Evolutionary conservation across 2,888 invertebrate species (phyloP).

Genomic region (Drosophila vallismaia): DNA sequence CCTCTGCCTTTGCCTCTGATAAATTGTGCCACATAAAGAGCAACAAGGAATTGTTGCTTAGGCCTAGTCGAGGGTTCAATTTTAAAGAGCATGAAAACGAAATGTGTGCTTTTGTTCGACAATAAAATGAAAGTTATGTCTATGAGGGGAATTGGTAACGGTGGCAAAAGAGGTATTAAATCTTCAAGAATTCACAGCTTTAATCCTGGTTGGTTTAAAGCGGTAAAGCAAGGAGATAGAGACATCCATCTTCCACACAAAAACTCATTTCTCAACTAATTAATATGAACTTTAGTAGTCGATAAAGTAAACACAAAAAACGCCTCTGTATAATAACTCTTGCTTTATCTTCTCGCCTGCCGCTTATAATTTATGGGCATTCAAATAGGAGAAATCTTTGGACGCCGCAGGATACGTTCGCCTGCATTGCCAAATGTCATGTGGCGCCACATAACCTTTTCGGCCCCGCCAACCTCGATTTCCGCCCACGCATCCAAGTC

Average conservation of each 20-base stretch:
- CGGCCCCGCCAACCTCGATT: slow-evolving; percentile 22
- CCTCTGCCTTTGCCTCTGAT: slow-evolving; percentile 15
- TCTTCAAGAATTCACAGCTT: slow-evolving; percentile 6
- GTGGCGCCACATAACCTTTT: slow-evolving; percentile 59
- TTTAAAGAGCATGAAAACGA: slow-evolving; percentile 24
- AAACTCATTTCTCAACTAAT: slow-evolving; percentile 1
- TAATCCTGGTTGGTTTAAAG: neutral
- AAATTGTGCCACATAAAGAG: slow-evolving; percentile 41
- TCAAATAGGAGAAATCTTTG: slow-evolving; percentile 36
- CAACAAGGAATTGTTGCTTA: slow-evolving; percentile 31
- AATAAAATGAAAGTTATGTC: slow-evolving; percentile 28
- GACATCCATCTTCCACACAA: too few species aligned
- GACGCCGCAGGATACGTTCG: slow-evolving; percentile 27
- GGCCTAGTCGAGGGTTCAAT: slow-evolving; percentile 17
- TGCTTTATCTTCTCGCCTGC: slow-evolving; percentile 21
- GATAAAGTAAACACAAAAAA: slow-evolving; percentile 16
- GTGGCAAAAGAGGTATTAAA: slow-evolving; percentile 2
- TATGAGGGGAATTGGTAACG: neutral
- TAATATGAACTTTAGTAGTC: slow-evolving; percentile 14
- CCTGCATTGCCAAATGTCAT: slow-evolving; percentile 48
- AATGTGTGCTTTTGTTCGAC: slow-evolving; percentile 10
- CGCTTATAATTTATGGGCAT: slow-evolving; percentile 23
- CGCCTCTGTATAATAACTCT: slow-evolving; percentile 22
- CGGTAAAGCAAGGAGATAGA: neutral
- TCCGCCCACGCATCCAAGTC: slow-evolving; percentile 54